Base-by-base conservation (phyloP, 2,797 vertebrate genomes). In the Gallinago solitaria region DNA sequence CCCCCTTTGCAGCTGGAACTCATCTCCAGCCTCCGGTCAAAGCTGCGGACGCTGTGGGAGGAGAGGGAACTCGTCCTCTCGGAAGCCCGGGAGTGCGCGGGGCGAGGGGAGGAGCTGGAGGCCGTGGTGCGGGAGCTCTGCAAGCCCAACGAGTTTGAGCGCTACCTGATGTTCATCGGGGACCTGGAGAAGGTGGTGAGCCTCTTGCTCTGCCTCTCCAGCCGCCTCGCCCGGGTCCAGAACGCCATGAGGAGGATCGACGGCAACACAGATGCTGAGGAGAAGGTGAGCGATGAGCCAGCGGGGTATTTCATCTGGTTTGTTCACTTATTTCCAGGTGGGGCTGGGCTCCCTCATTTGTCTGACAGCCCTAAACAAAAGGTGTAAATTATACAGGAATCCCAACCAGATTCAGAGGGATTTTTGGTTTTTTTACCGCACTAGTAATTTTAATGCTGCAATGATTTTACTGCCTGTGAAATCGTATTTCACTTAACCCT, bases 181-280 rank as follows among this genome's bases (percentile, higher is more conserved):
- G 99, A 99, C 97, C 97, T 99, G 96, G 99, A 99, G 98, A 98
- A 99, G 15, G 99, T 99, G n/a, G 97, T 99, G 75, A 99, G 97
- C 96, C 98, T 99, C 93, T 94, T 99, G 94, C 97, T 99, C 83
- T 99, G 99, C 85, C 96, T 99, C 70, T 99, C 99, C 12, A 98
- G 98, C 56, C 98, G 99, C 59, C 98, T 99, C 9, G 98, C 98
- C 89, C 98, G 99, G 0, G 99, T 99, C 9, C 98, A 98, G 89
- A 98, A 98, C 1, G 99, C 99, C 67, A 97, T 99, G 94, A 98
- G 98, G 96, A 98, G 97, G 30, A 94, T 97, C 6, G 98, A 98
- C 28, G 90, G 98, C 24, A 96, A 95, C 56, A 98, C 98, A 0
- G 99, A 99, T 67, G 95, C 98, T 0, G 99, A 99, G 53, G 99